Conservation (phyloP, 1,140 invertebrate genomes). For the Drosophila azteca region DNA sequence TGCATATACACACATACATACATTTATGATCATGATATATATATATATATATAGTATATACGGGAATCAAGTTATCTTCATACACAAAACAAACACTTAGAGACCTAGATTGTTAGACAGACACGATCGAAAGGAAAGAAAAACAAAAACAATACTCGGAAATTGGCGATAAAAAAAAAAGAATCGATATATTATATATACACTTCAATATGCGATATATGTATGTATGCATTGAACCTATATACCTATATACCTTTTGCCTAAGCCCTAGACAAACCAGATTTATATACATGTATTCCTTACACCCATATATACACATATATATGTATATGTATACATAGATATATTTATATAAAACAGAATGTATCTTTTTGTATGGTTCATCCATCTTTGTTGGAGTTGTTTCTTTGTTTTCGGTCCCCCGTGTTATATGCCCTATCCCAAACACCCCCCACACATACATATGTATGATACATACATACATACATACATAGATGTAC, state of each 20-base stretch:
- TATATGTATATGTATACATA: conserved; percentile 31
- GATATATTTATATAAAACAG: conserved; percentile 15
- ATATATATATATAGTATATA: conserved; percentile 39
- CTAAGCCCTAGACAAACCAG: conserved; percentile 58
- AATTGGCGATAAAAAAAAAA: conserved; percentile 32
- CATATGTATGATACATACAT: neutral
- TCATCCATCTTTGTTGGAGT: conserved; percentile 26
- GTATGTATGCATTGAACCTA: neutral
- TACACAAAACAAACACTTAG: conserved; percentile 38
- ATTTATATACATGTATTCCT: conserved; percentile 73
- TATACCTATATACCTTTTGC: conserved; percentile 42
- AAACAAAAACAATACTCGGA: conserved; percentile 9
- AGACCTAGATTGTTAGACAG: conserved; percentile 50
- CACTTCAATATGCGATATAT: conserved; percentile 7
- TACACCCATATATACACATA: conserved; percentile 49
- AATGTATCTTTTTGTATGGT: conserved; percentile 18
- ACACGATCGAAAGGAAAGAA: conserved; percentile 46
- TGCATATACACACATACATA: conserved; percentile 43
- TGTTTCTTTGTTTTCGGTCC: conserved; percentile 16
- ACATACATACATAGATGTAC: conserved; percentile 19
- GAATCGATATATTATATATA: conserved; percentile 24
- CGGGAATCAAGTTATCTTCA: conserved; percentile 54
- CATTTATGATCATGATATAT: conserved; percentile 1
- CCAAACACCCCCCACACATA: neutral
- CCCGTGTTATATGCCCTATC: too few relatives aligned